Percentiles rank a stretch among this genome's conserved stretches.
These are phyloP conservation scores for Fulmarus glacialis DNA, from an alignment of 2,113 vertebrate genomes.

Conservation along the genomic window DNA sequence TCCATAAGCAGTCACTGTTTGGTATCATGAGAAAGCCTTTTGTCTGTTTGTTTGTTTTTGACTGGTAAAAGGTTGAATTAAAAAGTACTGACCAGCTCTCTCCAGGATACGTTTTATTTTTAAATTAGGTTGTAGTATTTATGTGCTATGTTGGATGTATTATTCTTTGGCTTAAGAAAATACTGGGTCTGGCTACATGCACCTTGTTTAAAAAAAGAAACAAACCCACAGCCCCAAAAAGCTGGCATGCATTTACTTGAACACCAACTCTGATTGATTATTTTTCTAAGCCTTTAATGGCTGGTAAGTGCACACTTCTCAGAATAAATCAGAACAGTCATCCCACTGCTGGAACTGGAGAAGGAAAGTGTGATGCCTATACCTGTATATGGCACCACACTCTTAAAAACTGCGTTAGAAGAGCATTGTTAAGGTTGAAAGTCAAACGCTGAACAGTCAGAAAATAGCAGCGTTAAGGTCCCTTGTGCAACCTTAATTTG, in stretches of 20 bases:
- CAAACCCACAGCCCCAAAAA: background rate
- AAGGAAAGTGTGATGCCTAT: background rate
- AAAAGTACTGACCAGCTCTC: background rate
- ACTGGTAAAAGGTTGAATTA: background rate
- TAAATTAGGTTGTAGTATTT: background rate
- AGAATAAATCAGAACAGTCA: background rate
- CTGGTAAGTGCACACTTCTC: background rate
- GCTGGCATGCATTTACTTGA: background rate
- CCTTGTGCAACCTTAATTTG: background rate
- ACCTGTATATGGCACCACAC: background rate
- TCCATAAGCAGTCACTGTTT: background rate
- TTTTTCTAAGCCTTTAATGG: background rate
- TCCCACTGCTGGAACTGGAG: background rate
- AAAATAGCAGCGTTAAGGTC: background rate
- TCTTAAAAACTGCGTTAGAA: background rate
- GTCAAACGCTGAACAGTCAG: background rate
- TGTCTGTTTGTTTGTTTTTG: background rate
- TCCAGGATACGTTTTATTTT: background rate
- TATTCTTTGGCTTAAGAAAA: background rate
- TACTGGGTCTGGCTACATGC: background rate
- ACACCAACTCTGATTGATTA: background rate
- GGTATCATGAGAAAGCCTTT: background rate
- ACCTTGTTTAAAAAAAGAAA: background rate
- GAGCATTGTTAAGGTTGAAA: background rate
- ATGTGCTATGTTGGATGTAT: background rate